Conservation (phyloP, 2,113 vertebrate species). For the Blennius ocellaris region DNA sequence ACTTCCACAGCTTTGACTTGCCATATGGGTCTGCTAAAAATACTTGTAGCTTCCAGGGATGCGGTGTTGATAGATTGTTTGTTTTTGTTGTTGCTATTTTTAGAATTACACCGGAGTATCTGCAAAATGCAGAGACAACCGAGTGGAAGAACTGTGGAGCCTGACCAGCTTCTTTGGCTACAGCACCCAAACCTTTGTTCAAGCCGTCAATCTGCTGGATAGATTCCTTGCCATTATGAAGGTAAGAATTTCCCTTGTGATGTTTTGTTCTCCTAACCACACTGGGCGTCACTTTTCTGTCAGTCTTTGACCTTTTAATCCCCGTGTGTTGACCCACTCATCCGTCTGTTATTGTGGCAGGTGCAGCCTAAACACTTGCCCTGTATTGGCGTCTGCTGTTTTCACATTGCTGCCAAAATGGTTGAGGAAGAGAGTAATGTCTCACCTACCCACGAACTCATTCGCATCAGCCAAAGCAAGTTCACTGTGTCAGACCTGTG, state of each 20-base stretch:
- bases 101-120: slow-evolving; percentile 89
- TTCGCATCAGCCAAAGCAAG: slow-evolving; percentile 97
- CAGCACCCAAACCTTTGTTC: slow-evolving; percentile 94
- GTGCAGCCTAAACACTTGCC: slow-evolving; percentile 96
- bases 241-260: slow-evolving; percentile 77
- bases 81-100: neutral
- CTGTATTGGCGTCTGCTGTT: slow-evolving; percentile 94
- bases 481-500: slow-evolving; percentile 95
- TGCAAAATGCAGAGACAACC: slow-evolving; percentile 90
- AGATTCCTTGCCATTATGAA: slow-evolving; percentile 96
- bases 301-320: neutral
- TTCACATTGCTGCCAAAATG: slow-evolving; percentile 91
- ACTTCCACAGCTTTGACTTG: neutral
- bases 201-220: slow-evolving; percentile 95
- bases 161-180: slow-evolving; percentile 95
- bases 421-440: slow-evolving; percentile 90
- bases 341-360: slow-evolving; percentile 70
- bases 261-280: neutral
- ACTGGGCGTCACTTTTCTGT: neutral
- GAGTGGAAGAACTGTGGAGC: slow-evolving; percentile 95
- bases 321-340: slow-evolving; percentile 10
- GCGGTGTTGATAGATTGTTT: neutral
- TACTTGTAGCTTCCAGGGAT: neutral
- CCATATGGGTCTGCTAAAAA: neutral
- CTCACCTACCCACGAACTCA: slow-evolving; percentile 90